Percentiles rank a stretch among this genome's conserved stretches.
Evolutionary conservation across 1,140 invertebrate genomes (phyloP).

Genomic region (Drosophila persimilis): DNA sequence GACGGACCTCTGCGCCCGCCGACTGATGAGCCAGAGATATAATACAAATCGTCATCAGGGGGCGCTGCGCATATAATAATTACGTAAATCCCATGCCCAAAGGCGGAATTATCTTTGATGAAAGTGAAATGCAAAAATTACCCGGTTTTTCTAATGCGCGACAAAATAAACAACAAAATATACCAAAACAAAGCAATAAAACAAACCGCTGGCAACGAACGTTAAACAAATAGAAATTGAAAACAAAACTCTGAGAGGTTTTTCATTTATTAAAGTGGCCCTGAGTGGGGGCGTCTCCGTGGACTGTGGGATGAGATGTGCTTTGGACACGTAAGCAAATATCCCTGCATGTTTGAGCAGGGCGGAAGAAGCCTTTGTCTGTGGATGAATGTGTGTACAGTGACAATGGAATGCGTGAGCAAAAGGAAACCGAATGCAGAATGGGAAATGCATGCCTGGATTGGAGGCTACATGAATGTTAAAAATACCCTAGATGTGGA

Average conservation of each 20-base stretch:
- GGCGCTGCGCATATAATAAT: constrained; percentile 39
- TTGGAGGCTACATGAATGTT: neutral
- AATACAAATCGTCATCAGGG: constrained; percentile 34
- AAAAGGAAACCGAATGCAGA: constrained; percentile 1
- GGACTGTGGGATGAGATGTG: constrained; percentile 13
- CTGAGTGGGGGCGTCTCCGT: constrained; percentile 10
- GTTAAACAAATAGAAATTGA: constrained; percentile 52
- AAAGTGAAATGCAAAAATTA: constrained; percentile 51
- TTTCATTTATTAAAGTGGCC: constrained; percentile 76
- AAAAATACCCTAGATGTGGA: no score
- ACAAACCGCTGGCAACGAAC: constrained; percentile 12
- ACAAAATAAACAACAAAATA: constrained; percentile 36
- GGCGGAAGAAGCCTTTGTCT: constrained; percentile 30
- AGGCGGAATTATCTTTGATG: constrained; percentile 11
- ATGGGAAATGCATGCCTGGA: constrained; percentile 1
- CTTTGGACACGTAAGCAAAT: constrained; percentile 48
- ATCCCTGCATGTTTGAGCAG: constrained; percentile 38
- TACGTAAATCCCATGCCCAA: constrained; percentile 16
- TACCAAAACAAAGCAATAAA: constrained; percentile 20
- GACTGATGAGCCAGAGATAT: constrained; percentile 28
- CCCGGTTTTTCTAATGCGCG: constrained; percentile 32
- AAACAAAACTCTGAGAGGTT: constrained; percentile 58
- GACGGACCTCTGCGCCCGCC: neutral
- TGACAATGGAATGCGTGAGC: constrained; percentile 29
- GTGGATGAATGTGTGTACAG: constrained; percentile 13